phyloP scores from a whole-genome alignment of 2,113 vertebrate genomes.

The Pimephales promelas region DNA sequence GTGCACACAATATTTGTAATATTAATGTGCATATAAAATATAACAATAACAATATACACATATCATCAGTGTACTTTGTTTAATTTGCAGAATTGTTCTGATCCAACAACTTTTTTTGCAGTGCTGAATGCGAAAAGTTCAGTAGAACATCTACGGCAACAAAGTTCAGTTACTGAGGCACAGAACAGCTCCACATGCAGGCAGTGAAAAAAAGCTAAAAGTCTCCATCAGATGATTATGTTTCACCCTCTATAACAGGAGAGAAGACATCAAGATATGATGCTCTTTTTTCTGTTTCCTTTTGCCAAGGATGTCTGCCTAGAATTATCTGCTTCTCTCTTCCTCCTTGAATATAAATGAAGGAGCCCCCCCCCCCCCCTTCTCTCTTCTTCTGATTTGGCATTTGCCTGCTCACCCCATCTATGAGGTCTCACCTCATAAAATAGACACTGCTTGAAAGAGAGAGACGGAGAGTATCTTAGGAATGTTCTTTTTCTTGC shows the following conservation, averaged over 20 bases:
- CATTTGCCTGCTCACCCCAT: constrained; percentile 45
- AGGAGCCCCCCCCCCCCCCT: background rate
- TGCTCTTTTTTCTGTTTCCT: constrained; percentile 15
- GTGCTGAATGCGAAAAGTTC: background rate
- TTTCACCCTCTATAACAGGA: background rate
- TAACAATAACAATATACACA: background rate
- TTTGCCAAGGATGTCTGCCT: constrained; percentile 39
- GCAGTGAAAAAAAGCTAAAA: background rate
- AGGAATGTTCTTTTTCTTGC: constrained; percentile 40
- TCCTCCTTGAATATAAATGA: constrained; percentile 42
- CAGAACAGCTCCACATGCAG: background rate
- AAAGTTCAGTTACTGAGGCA: background rate
- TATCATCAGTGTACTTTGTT: background rate
- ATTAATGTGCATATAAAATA: background rate
- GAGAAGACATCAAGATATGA: constrained; percentile 4
- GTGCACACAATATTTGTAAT: background rate
- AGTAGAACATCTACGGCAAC: background rate
- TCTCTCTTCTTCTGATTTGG: constrained; percentile 37
- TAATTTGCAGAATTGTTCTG: background rate
- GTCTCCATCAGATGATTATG: background rate
- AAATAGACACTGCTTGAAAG: constrained; percentile 39
- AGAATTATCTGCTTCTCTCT: constrained; percentile 39
- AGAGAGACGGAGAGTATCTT: constrained; percentile 32
- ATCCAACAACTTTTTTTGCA: background rate
- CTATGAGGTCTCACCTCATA: constrained; percentile 48